Conservation (phyloP, 2,797 vertebrate genomes). For the Sebastes trivittatus region DNA sequence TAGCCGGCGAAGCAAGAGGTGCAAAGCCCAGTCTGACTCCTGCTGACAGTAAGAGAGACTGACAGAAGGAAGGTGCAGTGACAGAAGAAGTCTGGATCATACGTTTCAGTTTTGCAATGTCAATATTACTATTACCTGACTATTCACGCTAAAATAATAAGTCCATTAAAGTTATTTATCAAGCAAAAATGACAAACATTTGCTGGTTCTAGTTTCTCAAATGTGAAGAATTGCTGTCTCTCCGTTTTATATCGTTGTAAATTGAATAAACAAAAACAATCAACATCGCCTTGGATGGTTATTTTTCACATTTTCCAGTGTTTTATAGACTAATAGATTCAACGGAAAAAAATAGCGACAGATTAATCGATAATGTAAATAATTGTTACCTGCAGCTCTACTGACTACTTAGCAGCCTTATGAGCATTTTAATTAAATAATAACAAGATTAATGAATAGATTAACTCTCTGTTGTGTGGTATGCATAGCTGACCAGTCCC, state of each 20-base stretch:
- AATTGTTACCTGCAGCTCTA: slow-evolving; percentile 1
- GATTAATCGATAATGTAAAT: slow-evolving; percentile 10
- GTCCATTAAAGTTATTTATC: background rate
- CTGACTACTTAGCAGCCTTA: slow-evolving; percentile 1
- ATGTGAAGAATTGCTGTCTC: background rate
- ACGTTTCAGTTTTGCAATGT: background rate
- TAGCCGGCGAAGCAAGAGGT: slow-evolving; percentile 41
- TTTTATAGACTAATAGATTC: background rate
- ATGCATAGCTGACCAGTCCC: slow-evolving; percentile 22
- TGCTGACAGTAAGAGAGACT: slow-evolving; percentile 39
- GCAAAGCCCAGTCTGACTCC: slow-evolving; percentile 25
- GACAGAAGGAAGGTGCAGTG: slow-evolving; percentile 14
- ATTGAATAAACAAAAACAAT: background rate
- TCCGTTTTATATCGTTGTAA: background rate
- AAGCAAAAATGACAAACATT: background rate
- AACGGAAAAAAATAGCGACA: background rate
- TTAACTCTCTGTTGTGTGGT: slow-evolving; percentile 12
- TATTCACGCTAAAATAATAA: background rate
- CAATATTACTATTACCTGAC: background rate
- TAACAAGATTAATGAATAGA: slow-evolving; percentile 29
- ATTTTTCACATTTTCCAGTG: background rate
- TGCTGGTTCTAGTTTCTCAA: background rate
- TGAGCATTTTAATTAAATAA: slow-evolving; percentile 42
- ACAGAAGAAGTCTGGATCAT: background rate
- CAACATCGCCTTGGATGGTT: background rate